phyloP scores from a whole-genome alignment of 2,113 vertebrate species.

The Odobenus rosmarus region DNA sequence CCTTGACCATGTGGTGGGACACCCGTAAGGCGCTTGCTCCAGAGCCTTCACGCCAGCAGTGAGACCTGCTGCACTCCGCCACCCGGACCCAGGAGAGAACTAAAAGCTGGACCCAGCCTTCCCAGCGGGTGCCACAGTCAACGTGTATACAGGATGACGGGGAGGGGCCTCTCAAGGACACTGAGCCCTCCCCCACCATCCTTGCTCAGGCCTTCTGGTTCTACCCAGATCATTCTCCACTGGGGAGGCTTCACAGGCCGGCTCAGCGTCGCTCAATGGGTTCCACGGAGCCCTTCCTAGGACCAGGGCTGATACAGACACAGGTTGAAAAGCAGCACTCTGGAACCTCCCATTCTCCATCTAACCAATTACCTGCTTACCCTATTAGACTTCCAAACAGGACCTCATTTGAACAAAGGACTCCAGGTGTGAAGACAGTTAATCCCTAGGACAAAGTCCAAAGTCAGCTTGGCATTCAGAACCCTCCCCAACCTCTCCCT shows the following conservation, averaged over 20 bases:
- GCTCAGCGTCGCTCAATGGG: background rate
- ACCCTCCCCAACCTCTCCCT: background rate
- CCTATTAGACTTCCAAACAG: background rate
- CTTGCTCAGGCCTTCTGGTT: background rate
- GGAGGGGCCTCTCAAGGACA: rapidly evolving
- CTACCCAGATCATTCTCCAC: background rate
- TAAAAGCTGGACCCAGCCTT: background rate
- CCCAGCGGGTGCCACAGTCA: background rate
- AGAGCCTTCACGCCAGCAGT: background rate
- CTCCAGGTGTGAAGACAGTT: background rate
- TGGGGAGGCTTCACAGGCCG: background rate
- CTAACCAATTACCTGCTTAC: background rate
- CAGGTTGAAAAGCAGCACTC: background rate
- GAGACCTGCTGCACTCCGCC: background rate
- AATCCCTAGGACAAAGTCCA: background rate
- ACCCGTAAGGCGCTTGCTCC: background rate
- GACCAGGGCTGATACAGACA: background rate
- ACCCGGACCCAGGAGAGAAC: background rate
- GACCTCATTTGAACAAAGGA: constrained; percentile 13
- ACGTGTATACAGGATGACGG: background rate
- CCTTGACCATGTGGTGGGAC: too few species aligned
- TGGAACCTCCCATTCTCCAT: background rate
- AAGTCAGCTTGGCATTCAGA: background rate
- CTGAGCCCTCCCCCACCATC: background rate
- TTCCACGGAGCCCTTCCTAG: background rate